Conservation (phyloP, 2,888 invertebrate genomes). For the Sarcophaga rosellei region DNA sequence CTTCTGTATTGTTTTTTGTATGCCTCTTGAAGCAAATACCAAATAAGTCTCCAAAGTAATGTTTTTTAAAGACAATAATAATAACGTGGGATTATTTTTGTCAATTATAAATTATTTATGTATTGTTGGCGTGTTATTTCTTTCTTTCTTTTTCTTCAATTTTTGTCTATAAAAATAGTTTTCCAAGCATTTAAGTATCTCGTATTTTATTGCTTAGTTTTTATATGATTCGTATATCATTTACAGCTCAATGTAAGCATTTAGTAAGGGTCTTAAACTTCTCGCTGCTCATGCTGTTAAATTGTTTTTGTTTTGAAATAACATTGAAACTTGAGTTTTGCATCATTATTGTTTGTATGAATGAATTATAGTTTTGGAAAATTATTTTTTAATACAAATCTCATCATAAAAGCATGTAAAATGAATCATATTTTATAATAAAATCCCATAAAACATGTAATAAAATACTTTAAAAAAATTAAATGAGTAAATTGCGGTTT, state of each 20-base stretch:
- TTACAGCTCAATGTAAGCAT: slow-evolving; percentile 14
- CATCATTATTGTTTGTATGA: slow-evolving; percentile 18
- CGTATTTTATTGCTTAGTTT: not conserved
- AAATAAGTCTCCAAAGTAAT: not conserved
- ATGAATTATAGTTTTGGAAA: no score
- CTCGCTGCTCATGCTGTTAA: slow-evolving; percentile 8
- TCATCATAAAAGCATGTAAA: no score
- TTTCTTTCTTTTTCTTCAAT: not conserved
- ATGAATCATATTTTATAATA: no score
- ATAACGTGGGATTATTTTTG: slow-evolving; percentile 54
- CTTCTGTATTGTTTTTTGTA: slow-evolving; percentile 11
- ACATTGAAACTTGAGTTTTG: slow-evolving; percentile 58
- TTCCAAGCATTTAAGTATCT: not conserved
- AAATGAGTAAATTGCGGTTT: not conserved
- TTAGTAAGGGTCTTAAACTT: slow-evolving; percentile 9
- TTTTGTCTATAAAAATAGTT: slow-evolving; percentile 9
- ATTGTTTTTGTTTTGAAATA: slow-evolving; percentile 22
- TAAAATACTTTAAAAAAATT: no score
- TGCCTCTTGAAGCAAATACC: not conserved
- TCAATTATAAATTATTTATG: slow-evolving; percentile 63
- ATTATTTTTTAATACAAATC: no score
- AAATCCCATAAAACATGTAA: no score
- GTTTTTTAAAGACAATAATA: slow-evolving; percentile 48
- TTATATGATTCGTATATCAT: no score
- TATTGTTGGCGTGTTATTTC: slow-evolving; percentile 2